Base-by-base conservation (phyloP, 2,113 vertebrate genomes). In the Rhea pennata region DNA sequence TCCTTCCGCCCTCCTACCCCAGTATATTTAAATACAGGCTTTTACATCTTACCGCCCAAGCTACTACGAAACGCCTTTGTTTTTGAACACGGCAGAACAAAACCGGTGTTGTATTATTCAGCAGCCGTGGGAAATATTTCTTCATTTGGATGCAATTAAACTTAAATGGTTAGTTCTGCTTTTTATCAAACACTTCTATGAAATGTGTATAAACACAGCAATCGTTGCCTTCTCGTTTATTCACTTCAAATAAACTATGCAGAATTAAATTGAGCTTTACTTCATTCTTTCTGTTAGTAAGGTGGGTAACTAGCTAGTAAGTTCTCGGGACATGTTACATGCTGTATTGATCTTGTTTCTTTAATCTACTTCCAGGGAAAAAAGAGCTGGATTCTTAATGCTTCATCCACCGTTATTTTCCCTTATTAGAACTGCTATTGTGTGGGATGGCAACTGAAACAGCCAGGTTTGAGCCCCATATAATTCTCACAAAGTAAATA, bases 141-240 rank as follows among this genome's bases (percentile, higher is more conserved):
- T 97, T 97, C 97, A 95, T 96, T 90, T 96, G 90, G 92, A 94
- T 93, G 93, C 96, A 97, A 87, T 95, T 96, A 95, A 94, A 97
- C 73, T 90, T 94, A 95, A 97, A 94, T 86, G 70, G 73, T 95
- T 96, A 92, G 87, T 92, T 96, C 91, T 96, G 73, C 87, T 95
- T 96, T 94, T 96, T 93, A 93, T 97, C 95, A 97, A 96, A 96
- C 93, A 85, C 78, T 58, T 92, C 84, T 92, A 94, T 93, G 94
- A 97, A 97, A 96, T 95, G 95, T 88, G 96, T 93, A 96, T 97
- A 93, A 97, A 96, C 87, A 88, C 54, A 72, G 92, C 82, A 93
- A 94, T 90, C 92, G 91, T 83, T 36, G 74, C 85, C 73, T 95
- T 75, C 80, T 95, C 92, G 82, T 93, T 95, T 93, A 93, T 97